Conservation (phyloP, 2,797 vertebrate species). For the Uromys caudimaculatus region DNA sequence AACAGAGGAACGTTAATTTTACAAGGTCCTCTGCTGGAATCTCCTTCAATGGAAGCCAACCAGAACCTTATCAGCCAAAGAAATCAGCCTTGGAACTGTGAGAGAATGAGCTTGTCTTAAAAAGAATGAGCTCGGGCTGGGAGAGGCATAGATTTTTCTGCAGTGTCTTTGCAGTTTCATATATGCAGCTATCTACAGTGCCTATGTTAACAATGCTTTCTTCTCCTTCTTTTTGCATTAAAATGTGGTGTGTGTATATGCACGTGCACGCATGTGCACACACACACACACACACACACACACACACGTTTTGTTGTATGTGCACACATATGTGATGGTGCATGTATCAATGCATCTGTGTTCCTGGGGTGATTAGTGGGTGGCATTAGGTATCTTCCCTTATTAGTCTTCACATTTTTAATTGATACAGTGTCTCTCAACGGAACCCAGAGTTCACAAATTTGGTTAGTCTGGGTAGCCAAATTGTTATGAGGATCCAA, state of each 20-base stretch:
- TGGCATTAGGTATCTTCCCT: background rate
- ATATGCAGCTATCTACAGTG: constrained; percentile 45
- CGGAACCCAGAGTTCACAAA: background rate
- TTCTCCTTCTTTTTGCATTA: background rate
- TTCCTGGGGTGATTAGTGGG: background rate
- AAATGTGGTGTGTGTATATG: background rate
- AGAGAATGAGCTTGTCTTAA: constrained; percentile 68
- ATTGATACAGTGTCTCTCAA: background rate
- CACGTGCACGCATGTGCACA: no score
- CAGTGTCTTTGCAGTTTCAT: constrained; percentile 54
- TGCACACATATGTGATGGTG: background rate
- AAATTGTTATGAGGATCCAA: background rate
- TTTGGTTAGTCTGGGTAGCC: background rate
- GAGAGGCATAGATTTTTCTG: constrained; percentile 38
- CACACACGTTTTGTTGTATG: no score
- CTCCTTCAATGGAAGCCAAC: background rate
- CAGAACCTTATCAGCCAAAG: constrained; percentile 60
- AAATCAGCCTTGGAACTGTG: constrained; percentile 52
- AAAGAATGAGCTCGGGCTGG: constrained; percentile 45
- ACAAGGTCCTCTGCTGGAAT: constrained; percentile 40
- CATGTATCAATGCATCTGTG: background rate
- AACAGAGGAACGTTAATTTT: constrained; percentile 68
- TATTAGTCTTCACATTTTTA: background rate
- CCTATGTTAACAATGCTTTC: constrained; percentile 31
- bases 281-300: no score